Conservation (phyloP, 2,888 invertebrate species). For the Drosophila bunnanda region DNA sequence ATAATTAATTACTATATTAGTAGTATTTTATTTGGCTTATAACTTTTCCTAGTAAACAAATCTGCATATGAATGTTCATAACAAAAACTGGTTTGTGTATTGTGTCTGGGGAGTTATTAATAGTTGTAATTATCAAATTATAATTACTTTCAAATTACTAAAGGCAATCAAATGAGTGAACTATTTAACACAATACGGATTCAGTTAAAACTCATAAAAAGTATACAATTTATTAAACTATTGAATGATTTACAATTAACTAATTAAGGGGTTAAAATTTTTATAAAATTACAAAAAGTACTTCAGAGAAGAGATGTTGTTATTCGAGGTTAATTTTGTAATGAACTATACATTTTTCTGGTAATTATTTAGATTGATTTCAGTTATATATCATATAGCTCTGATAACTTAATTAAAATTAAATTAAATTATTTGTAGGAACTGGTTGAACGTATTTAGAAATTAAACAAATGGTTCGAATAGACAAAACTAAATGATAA, state of each 20-base stretch:
- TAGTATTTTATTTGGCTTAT: too few relatives aligned
- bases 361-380: background rate
- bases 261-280: background rate
- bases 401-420: background rate
- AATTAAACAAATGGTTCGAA: background rate
- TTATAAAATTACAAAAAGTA: background rate
- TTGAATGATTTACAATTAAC: background rate
- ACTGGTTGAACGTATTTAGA: background rate
- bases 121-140: background rate
- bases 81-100: background rate
- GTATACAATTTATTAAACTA: background rate
- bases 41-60: background rate
- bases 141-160: conserved; percentile 1
- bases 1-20: too few relatives aligned
- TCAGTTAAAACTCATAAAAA: background rate
- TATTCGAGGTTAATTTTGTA: background rate
- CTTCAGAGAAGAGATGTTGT: background rate
- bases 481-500: too few relatives aligned
- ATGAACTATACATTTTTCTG: background rate
- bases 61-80: background rate
- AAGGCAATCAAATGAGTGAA: background rate
- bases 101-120: conserved; percentile 1
- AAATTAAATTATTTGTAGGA: too few relatives aligned
- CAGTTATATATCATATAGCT: background rate
- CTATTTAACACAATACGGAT: background rate